phyloP scores from a whole-genome alignment of 1,140 invertebrate species.

The Drosophila pseudoananassae region DNA sequence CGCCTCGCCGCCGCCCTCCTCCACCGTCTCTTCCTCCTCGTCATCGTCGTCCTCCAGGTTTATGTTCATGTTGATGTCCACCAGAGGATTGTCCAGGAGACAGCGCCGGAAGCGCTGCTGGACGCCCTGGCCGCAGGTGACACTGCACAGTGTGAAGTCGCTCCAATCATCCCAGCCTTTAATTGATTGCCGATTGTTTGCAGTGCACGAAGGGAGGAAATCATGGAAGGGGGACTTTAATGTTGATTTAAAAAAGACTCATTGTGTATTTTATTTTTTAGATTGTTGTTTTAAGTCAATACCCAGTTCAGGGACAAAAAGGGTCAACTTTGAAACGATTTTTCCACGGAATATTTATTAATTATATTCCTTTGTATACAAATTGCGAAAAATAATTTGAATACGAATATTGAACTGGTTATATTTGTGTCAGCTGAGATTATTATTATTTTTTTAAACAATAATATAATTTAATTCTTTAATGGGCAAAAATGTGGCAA shows the following conservation, averaged over 20 bases:
- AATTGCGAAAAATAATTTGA: background rate
- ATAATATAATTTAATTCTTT: background rate
- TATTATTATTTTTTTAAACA: background rate
- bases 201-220: background rate
- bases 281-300: background rate
- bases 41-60: constrained; percentile 61
- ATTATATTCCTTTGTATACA: background rate
- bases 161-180: constrained; percentile 86
- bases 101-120: constrained; percentile 86
- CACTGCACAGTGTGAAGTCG: constrained; percentile 86
- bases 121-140: constrained; percentile 86
- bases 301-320: background rate
- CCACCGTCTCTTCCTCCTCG: constrained; percentile 19
- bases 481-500: background rate
- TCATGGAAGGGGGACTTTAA: background rate
- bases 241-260: background rate
- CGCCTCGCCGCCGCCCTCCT: background rate
- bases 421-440: background rate
- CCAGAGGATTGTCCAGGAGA: constrained; percentile 81
- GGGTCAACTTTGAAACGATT: background rate
- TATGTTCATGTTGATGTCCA: constrained; percentile 79
- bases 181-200: constrained; percentile 32
- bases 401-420: background rate
- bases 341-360: background rate
- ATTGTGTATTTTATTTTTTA: background rate